Conservation (phyloP, 2,888 invertebrate species). For the Cactoblastis cactorum region DNA sequence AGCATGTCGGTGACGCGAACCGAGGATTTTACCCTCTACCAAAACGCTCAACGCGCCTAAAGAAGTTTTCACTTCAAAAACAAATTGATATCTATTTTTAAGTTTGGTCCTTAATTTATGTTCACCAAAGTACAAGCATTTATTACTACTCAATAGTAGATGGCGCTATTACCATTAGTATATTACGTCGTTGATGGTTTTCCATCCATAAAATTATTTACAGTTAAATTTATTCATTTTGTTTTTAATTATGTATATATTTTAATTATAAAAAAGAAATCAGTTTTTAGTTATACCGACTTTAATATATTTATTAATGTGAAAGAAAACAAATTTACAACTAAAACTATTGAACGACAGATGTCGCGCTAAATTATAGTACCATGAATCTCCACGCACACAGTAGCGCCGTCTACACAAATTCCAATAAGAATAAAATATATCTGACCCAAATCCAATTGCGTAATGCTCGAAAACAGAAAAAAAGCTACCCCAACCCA, state of each 20-base stretch:
- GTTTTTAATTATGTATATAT: not conserved
- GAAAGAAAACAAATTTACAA: not conserved
- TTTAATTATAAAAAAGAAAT: no score
- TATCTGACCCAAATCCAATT: slow-evolving; percentile 59
- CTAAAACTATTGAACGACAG: slow-evolving; percentile 36
- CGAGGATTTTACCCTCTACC: no score
- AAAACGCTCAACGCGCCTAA: no score
- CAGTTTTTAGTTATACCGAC: no score
- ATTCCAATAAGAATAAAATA: slow-evolving; percentile 35
- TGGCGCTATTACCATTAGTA: not conserved
- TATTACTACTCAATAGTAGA: not conserved
- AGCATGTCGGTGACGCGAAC: no score
- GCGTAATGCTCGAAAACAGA: slow-evolving; percentile 41
- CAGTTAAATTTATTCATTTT: no score
- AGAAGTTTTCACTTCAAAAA: no score
- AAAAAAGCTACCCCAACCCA: slow-evolving; percentile 50
- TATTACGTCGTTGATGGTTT: not conserved
- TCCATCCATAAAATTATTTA: not conserved
- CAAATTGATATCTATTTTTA: no score
- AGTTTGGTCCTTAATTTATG: no score
- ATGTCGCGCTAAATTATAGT: slow-evolving; percentile 38
- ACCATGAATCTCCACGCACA: slow-evolving; percentile 24
- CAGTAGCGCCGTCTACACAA: slow-evolving; percentile 24
- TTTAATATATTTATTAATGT: not conserved
- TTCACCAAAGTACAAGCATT: no score